Base-by-base conservation (phyloP, 2,113 vertebrate species). In the Crotalus tigris region DNA sequence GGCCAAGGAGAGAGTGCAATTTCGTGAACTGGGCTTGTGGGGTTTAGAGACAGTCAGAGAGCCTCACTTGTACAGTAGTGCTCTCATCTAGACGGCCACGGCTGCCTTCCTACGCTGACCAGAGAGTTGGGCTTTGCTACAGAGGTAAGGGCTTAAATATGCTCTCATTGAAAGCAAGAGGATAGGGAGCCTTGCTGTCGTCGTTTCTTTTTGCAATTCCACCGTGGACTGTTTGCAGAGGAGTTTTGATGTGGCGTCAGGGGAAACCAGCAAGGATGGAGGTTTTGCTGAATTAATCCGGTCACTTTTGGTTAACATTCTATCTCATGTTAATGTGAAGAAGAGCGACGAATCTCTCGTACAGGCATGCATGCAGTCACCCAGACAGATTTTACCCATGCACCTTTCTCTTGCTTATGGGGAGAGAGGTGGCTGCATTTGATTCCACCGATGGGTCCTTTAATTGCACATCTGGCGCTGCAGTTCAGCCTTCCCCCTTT, bases 11-110 rank as follows among this genome's bases (percentile, higher is more conserved):
- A 94, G 98, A 96, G 97, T 96, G 97, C 91, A 95, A 97, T 97
- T 97, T 97, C 97, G 97, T 98, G 98, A 97, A 98, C 94, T 97
- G 97, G 97, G 95, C 96, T 98, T 96, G 96, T 95, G 97, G 95
- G 93, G 57, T 51, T 96, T 96, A 88, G 96, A 88, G 96, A 96
- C 97, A 96, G 97, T 94, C 96, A 95, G 89, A 95, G 96, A 90
- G 92, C 95, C 91, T 96, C 93, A 90, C 96, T 96, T 4, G 93
- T 81, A 10, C 97, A 69, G 97, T 44, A 21, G 75, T 10, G 95
- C 95, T 97, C 93, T 95, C 91, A 96, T 96, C 95, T 91, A 3
- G 92, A 55, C 96, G 95, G 96, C 96, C 96, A 46, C 93, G 89
- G 95, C 93, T 92, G 94, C 95, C 89, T 95, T 96, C 95, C 93